Percentiles rank a stretch among this genome's conserved stretches.
phyloP scores from a whole-genome alignment of 1,140 invertebrate genomes.

The Piezodorus guildinii region DNA sequence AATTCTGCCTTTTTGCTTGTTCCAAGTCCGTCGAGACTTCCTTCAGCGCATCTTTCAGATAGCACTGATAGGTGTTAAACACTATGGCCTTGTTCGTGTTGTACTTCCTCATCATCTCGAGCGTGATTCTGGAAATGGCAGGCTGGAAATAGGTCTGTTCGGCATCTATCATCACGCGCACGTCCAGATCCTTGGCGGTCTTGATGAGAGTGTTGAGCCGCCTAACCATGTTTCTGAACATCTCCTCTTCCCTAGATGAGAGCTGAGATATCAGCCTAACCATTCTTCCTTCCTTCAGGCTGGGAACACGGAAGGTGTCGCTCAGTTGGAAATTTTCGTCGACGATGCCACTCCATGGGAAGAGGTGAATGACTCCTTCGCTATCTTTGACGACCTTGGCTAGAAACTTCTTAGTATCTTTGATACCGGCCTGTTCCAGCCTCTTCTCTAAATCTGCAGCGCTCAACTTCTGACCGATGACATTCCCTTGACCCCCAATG shows the following conservation, averaged over 20 bases:
- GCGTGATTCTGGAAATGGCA: constrained; percentile 88
- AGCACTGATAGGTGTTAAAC: constrained; percentile 99
- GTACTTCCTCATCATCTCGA: constrained; percentile 98
- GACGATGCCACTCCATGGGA: constrained; percentile 94
- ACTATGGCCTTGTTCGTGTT: constrained; percentile 83
- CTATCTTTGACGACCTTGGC: constrained; percentile 81
- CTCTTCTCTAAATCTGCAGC: constrained; percentile 80
- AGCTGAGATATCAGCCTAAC: constrained; percentile 82
- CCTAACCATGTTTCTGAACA: constrained; percentile 96
- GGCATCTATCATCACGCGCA: constrained; percentile 97
- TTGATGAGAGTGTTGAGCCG: constrained; percentile 83
- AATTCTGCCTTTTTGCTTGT: constrained; percentile 86
- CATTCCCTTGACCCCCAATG: constrained; percentile 61
- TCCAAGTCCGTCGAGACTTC: constrained; percentile 88
- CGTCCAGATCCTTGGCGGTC: constrained; percentile 80
- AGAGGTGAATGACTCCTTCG: constrained; percentile 85
- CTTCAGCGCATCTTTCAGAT: constrained; percentile 81
- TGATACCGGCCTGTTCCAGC: constrained; percentile 61
- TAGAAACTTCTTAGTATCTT: constrained; percentile 72
- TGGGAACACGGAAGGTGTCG: constrained; percentile 86
- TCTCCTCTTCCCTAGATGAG: constrained; percentile 88
- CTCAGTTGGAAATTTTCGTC: constrained; percentile 80
- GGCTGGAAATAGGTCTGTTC: constrained; percentile 99
- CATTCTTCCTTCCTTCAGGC: constrained; percentile 69
- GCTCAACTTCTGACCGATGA: constrained; percentile 69